Evolutionary conservation across 2,888 invertebrate species (phyloP), one percentile per base, ranked within the genome.

Genomic region (Heliothis peltigera): DNA sequence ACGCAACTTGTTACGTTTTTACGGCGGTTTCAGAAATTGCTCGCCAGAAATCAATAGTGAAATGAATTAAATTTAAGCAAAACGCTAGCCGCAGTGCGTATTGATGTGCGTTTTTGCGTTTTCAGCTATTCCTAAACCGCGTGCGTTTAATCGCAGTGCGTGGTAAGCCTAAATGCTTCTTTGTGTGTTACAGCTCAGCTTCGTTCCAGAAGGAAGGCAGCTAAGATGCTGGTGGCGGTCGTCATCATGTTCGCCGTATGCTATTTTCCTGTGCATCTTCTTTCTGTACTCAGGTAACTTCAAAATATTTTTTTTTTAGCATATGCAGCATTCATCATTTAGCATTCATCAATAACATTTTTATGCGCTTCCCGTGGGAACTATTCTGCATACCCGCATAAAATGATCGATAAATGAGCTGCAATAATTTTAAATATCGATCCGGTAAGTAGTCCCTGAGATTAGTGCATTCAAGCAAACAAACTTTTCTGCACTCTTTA

Each of bases 51-150:
- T 58, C 43, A 21, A 58, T 42, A 22, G 51, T 22, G 21, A 21
- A 51, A 39, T 42, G n/a, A 52, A 52, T 42, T 46, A 53, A 60
- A 52, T 43, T 52, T 53, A 42, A 53, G 42, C 22, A 60, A 60
- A 46, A 25, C 35, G 53, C 35, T n/a, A 60, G 35, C 60, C 46
- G 60, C 52, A 60, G 60, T 52, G 60, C 53, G 60, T 60, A 44
- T 60, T 60, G 28, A 46, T 51, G 51, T 43, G 53, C 42, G 22
- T 52, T 59, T 59, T 48, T 48, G 54, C 39, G 18, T 54, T 54
- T 54, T 54, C 54, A 54, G 35, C 35, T 35, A 35, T 52, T 35
- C 52, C 18, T 52, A 52, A 52, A 32, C 52, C 52, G 19, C 39
- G 25, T 6, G 25, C 6, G 25, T 25, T 25, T 4, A 25, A 4